A percentile compares a stretch with the other conserved stretches of the same genome.
These are phyloP conservation scores for Acleris laterana DNA, from an alignment of 2,888 invertebrate genomes.

Conservation along the genomic window DNA sequence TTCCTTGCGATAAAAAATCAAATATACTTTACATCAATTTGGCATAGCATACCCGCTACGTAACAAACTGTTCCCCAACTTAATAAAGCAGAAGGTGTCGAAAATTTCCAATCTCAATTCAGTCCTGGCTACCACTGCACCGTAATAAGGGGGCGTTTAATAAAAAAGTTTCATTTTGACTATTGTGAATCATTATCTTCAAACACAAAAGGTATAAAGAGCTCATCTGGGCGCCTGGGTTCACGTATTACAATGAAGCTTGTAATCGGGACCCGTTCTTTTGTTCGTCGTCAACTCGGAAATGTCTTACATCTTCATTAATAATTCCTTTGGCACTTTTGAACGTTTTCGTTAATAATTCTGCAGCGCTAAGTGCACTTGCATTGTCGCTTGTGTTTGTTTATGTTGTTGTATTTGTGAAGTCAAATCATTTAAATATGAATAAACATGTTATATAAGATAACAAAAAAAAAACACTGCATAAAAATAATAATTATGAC, in stretches of 20 bases:
- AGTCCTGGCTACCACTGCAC: slow-evolving; percentile 68
- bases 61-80: slow-evolving; percentile 50
- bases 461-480: no score
- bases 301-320: slow-evolving; percentile 75
- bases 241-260: slow-evolving; percentile 48
- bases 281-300: slow-evolving; percentile 64
- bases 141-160: slow-evolving; percentile 68
- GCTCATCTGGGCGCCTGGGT: slow-evolving; percentile 59
- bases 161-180: slow-evolving; percentile 52
- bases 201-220: slow-evolving; percentile 60
- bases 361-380: background rate
- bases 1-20: no score
- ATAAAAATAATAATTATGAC: no score
- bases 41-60: no score
- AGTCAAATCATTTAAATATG: background rate
- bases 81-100: slow-evolving; percentile 72
- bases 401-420: background rate
- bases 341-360: slow-evolving; percentile 17
- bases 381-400: background rate
- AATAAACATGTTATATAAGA: no score
- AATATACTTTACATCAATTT: no score
- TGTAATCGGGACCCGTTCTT: slow-evolving; percentile 56
- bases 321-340: slow-evolving; percentile 54
- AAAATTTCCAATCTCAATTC: slow-evolving; percentile 69
- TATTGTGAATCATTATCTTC: slow-evolving; percentile 60